Conservation (phyloP, 2,113 vertebrate genomes). For the Anarhynchus alexandrinus region DNA sequence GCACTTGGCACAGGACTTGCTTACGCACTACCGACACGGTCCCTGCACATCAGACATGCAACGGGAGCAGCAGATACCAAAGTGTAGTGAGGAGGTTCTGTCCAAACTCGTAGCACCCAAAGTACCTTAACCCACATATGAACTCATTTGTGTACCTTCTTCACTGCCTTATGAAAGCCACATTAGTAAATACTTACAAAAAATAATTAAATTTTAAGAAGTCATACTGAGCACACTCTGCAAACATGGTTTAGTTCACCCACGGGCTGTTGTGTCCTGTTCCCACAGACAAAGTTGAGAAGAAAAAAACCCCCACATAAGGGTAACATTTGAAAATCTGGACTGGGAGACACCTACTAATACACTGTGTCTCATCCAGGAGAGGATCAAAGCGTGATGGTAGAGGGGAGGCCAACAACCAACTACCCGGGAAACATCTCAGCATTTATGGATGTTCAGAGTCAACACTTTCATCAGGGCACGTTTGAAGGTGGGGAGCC, state of each 20-base stretch:
- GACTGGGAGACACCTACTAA: background rate
- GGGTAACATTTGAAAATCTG: background rate
- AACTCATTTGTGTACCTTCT: background rate
- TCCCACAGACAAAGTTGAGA: background rate
- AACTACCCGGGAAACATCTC: rapidly evolving
- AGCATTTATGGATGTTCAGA: background rate
- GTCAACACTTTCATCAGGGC: background rate
- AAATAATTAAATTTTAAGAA: background rate
- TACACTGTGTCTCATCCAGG: background rate
- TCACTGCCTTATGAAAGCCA: background rate
- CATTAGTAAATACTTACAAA: background rate
- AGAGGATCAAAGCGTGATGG: background rate
- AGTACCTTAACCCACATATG: rapidly evolving
- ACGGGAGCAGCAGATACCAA: background rate
- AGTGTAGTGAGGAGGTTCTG: rapidly evolving
- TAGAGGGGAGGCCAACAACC: background rate
- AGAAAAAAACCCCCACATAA: background rate
- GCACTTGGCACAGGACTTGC: background rate
- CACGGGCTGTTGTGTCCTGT: background rate
- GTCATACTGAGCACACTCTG: rapidly evolving
- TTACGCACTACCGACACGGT: rapidly evolving
- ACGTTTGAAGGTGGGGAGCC: background rate
- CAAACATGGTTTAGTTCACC: background rate
- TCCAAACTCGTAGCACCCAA: background rate
- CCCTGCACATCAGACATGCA: no score